Base-by-base conservation (phyloP, 2,113 vertebrate species). In the Pygoscelis antarcticus region DNA sequence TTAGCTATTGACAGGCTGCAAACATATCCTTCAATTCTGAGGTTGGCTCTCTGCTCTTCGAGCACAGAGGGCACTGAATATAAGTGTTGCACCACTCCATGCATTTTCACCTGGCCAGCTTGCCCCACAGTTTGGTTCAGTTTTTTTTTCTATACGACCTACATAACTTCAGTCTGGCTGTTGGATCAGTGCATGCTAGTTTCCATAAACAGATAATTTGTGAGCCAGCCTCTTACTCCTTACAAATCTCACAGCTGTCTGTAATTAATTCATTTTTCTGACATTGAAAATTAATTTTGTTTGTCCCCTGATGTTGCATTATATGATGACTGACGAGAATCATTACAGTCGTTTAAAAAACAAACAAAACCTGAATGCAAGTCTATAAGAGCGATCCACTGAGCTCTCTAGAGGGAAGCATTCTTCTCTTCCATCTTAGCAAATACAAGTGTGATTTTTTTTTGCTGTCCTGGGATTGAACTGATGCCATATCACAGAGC, bases 281-380 rank as follows among this genome's bases (percentile, higher is more conserved):
- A 77, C 68, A 80, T 4, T 80, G 79, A 58, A 88, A 90, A 90
- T 88, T 85, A 92, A 92, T 96, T 92, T 93, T n/a, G 27, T 83
- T 66, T 89, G 79, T 96, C 71, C 54, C 81, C 23, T 83, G 54
- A 88, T 79, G 20, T 54, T 93, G 38, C 38, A 74, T 90, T 95
- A n/a, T 74, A 51, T 58, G 70, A 88, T 85, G 83, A 97, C 71
- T 80, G 79, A 83, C 25, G 44, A 92, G 86, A 90, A 92, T 74
- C 58, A 74, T 83, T 92, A 40, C 18, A 58, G 34, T 57, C 3
- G 46, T 93, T 93, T 80, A 86, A 95, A 94, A 94, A 95, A 36
- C 8, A 93, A 91, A 91, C 61, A 86, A 93, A 95, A 83, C 26
- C n/a, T 70, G 46, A 87, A 58, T 62, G 22, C 3, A 13, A 66